Evolutionary conservation across 2,888 invertebrate genomes (phyloP).

Genomic region (Antitype chi): DNA sequence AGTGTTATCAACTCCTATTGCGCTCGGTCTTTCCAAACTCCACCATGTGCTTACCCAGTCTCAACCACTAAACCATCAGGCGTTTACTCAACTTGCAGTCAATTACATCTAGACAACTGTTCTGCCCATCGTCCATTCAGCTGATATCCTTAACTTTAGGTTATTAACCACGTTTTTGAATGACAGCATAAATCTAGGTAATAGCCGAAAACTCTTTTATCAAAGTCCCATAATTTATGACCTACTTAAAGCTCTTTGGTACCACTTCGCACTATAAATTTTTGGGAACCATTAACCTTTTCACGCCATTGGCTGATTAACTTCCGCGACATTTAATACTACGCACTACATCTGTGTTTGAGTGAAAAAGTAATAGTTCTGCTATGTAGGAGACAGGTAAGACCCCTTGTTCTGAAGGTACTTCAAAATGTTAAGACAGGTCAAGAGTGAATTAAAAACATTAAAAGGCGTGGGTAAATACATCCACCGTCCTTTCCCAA

Average conservation of each 20-base stretch:
- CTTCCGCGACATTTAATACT: conserved; percentile 29
- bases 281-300: conserved; percentile 40
- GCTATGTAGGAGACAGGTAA: conserved; percentile 18
- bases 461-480: not conserved
- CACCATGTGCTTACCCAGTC: not conserved
- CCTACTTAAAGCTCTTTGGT: not conserved
- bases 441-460: not conserved
- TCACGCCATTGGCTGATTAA: conserved; percentile 34
- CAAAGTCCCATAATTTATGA: not conserved
- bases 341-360: conserved; percentile 27
- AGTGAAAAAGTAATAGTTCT: conserved; percentile 20
- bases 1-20: not conserved
- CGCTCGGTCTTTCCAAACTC: not conserved
- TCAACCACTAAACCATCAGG: not conserved
- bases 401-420: not conserved
- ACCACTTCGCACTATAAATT: conserved; percentile 11
- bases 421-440: not conserved
- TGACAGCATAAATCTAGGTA: not conserved
- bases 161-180: not conserved
- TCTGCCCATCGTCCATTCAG: not conserved
- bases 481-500: not conserved
- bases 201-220: not conserved
- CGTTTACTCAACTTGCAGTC: not conserved
- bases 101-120: not conserved
- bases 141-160: not conserved